Conservation (phyloP, 2,888 invertebrate species). For the Mesorhabditis sp. region DNA sequence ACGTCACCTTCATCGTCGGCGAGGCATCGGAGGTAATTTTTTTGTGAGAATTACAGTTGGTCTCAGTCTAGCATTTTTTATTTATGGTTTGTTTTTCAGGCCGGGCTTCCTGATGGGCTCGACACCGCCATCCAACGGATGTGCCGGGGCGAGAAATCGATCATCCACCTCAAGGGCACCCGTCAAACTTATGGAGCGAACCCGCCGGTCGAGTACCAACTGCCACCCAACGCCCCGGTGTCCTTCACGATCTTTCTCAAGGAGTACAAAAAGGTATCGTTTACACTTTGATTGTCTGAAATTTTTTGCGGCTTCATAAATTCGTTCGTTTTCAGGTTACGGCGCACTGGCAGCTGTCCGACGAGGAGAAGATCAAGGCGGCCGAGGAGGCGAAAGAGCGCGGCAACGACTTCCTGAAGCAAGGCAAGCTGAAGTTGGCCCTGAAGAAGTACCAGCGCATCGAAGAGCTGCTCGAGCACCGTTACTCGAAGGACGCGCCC, state of each 20-base stretch:
- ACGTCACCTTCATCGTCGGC: conserved; percentile 78
- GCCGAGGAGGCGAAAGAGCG: conserved; percentile 80
- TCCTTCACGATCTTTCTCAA: conserved; percentile 78
- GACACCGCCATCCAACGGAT: conserved; percentile 79
- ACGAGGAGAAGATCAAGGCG: conserved; percentile 75
- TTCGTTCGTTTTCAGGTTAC: conserved; percentile 65
- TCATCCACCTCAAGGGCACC: conserved; percentile 36
- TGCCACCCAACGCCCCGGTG: conserved; percentile 76
- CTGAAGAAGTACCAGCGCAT: conserved; percentile 82
- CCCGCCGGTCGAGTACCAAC: conserved; percentile 67
- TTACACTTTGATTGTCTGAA: background rate
- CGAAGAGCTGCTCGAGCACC: conserved; percentile 66
- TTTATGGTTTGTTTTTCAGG: too few species aligned
- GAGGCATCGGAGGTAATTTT: conserved; percentile 71
- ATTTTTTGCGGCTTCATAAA: background rate
- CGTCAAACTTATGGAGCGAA: conserved; percentile 42
- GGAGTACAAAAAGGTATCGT: conserved; percentile 74
- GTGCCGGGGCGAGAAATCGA: conserved; percentile 51
- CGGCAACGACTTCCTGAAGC: conserved; percentile 78
- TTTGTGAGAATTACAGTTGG: too few species aligned
- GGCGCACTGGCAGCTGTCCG: conserved; percentile 78
- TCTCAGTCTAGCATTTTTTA: too few species aligned
- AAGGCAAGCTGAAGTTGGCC: conserved; percentile 74
- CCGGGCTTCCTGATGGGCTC: conserved; percentile 74
- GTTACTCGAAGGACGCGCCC: conserved; percentile 40